These are phyloP conservation scores for Entomobrya proxima DNA, from an alignment of 2,888 invertebrate genomes.

Conservation along the genomic window DNA sequence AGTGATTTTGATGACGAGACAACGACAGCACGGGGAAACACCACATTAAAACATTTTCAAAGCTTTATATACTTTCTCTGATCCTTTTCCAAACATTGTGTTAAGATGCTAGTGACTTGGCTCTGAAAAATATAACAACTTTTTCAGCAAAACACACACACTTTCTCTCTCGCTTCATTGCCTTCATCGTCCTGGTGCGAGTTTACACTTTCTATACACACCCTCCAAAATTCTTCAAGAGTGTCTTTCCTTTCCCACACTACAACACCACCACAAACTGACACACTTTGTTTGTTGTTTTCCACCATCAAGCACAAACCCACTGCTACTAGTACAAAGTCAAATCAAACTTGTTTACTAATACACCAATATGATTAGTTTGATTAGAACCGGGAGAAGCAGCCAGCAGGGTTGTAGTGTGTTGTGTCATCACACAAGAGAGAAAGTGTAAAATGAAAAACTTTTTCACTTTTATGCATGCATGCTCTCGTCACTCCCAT, in stretches of 20 bases:
- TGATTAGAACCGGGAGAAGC: not conserved
- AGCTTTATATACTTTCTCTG: no score
- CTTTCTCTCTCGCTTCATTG: not conserved
- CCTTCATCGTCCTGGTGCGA: not conserved
- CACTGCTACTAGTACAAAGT: no score
- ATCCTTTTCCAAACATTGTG: not conserved
- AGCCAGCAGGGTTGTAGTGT: no score
- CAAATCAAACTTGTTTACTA: not conserved
- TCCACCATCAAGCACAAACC: no score
- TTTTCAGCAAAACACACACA: not conserved
- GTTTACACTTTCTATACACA: not conserved
- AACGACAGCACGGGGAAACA: no score
- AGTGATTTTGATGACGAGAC: no score
- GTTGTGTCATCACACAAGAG: no score
- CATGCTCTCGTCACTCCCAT: not conserved
- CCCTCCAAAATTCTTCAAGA: not conserved
- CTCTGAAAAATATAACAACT: not conserved
- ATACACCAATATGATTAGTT: not conserved
- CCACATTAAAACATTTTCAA: no score
- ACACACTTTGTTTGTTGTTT: no score
- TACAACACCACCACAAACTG: no score
- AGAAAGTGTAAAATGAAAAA: constrained; percentile 8
- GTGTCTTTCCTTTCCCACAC: not conserved
- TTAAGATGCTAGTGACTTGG: not conserved
- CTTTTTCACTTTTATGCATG: constrained; percentile 31